phyloP scores from a whole-genome alignment of 2,888 invertebrate species.

The Isotomurus palustris region DNA sequence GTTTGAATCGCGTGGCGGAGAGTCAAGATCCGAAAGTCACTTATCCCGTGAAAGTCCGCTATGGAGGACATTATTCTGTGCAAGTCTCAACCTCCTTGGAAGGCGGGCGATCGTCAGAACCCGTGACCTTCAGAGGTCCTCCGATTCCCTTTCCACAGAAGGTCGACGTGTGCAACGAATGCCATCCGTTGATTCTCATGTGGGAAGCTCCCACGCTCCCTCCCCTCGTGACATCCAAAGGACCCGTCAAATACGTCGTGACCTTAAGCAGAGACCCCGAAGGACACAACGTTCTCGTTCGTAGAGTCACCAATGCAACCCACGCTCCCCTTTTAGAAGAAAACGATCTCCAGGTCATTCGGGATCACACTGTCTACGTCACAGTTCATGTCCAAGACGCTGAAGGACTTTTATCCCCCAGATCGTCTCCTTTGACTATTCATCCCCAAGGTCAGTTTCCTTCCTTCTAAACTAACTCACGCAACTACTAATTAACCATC shows the following conservation, averaged over 20 bases:
- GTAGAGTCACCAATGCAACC: constrained; percentile 24
- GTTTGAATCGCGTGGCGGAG: no score
- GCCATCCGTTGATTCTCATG: constrained; percentile 22
- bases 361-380: constrained; percentile 46
- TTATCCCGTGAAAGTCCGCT: not conserved
- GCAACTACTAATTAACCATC: no score
- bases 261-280: constrained; percentile 36
- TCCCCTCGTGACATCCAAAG: constrained; percentile 17
- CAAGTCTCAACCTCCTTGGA: no score
- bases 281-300: constrained; percentile 28
- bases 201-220: constrained; percentile 31
- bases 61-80: constrained; percentile 27
- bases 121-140: constrained; percentile 56
- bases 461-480: not conserved
- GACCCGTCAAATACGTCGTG: constrained; percentile 44
- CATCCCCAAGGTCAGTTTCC: constrained; percentile 38
- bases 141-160: constrained; percentile 61
- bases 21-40: not conserved
- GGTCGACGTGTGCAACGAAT: constrained; percentile 51
- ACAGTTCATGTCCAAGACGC: constrained; percentile 47
- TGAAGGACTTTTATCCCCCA: constrained; percentile 48
- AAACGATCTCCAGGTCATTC: constrained; percentile 24
- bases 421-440: constrained; percentile 44
- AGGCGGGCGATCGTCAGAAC: constrained; percentile 53
- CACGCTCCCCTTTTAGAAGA: constrained; percentile 20